Evolutionary conservation across 2,113 vertebrate species (phyloP).

Genomic region (Mirza zaza): DNA sequence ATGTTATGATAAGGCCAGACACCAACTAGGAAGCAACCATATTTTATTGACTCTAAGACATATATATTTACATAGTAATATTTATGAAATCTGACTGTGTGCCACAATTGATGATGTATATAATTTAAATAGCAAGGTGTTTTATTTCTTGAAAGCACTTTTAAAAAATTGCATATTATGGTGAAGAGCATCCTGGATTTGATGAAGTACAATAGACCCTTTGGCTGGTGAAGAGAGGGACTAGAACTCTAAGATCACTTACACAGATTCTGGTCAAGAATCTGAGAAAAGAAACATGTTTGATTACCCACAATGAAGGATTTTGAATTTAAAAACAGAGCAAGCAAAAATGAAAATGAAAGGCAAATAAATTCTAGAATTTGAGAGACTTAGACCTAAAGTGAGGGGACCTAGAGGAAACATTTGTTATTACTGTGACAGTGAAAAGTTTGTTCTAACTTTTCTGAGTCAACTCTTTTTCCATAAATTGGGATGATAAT

Average conservation of each 20-base stretch:
- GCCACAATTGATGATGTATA: too few species aligned
- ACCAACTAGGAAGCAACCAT: background rate
- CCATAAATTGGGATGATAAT: background rate
- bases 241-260: background rate
- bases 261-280: background rate
- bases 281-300: background rate
- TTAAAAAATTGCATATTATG: background rate
- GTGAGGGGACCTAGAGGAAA: background rate
- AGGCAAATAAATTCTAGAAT: background rate
- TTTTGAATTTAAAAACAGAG: conserved; percentile 22
- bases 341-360: background rate
- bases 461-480: background rate
- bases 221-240: background rate
- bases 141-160: background rate
- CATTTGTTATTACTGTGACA: background rate
- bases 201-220: background rate
- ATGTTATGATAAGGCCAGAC: background rate
- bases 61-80: too few species aligned
- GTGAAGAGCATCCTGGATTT: background rate
- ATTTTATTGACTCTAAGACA: too few species aligned
- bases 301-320: background rate
- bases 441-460: background rate
- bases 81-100: too few species aligned
- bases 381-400: background rate
- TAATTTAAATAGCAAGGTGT: background rate